Evolutionary conservation across 2,888 invertebrate species (phyloP).

Genomic region (Chesias legatella): DNA sequence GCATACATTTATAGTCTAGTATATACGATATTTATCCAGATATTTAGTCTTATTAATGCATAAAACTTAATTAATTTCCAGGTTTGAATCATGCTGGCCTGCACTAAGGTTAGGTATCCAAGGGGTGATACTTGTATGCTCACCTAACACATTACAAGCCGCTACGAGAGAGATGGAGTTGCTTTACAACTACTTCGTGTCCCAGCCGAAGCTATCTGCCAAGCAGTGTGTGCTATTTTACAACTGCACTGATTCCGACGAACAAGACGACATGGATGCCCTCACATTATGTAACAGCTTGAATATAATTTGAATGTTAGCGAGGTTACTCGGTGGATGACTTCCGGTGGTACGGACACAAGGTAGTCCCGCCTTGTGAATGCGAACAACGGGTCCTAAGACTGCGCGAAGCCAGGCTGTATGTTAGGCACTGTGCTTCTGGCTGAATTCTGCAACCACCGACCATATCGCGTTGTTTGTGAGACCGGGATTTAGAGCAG

Average conservation of each 20-base stretch:
- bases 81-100: slow-evolving; percentile 89
- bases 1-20: too few relatives aligned
- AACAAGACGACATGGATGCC: slow-evolving; percentile 63
- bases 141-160: slow-evolving; percentile 66
- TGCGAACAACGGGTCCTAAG: too few relatives aligned
- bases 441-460: too few relatives aligned
- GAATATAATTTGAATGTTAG: slow-evolving; percentile 15
- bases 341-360: too few relatives aligned
- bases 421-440: too few relatives aligned
- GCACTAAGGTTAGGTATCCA: slow-evolving; percentile 84
- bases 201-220: slow-evolving; percentile 82
- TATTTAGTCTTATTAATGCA: too few relatives aligned
- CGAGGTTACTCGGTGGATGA: too few relatives aligned
- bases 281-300: slow-evolving; percentile 79
- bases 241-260: slow-evolving; percentile 62
- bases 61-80: slow-evolving; percentile 42
- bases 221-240: slow-evolving; percentile 84
- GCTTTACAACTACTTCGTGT: slow-evolving; percentile 84
- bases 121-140: slow-evolving; percentile 86
- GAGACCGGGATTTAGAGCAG: too few relatives aligned
- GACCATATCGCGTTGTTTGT: too few relatives aligned
- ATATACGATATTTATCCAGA: too few relatives aligned
- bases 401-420: too few relatives aligned
- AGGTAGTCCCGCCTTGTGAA: too few relatives aligned
- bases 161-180: slow-evolving; percentile 81